These are phyloP conservation scores for Sarcophaga peregrina DNA, from an alignment of 1,140 invertebrate genomes.

Conservation along the genomic window DNA sequence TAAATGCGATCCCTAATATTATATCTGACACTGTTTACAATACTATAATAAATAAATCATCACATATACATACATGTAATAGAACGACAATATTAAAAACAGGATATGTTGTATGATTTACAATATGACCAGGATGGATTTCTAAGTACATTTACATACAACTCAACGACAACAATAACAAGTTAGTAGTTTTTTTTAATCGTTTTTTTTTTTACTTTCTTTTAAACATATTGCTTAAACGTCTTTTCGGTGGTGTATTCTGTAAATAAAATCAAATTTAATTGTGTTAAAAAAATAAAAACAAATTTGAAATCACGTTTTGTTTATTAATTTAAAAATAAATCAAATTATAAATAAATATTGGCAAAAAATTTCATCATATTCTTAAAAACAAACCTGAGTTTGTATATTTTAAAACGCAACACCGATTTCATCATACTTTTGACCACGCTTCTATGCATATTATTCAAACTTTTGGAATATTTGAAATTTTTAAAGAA, in stretches of 20 bases:
- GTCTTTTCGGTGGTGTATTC: constrained; percentile 62
- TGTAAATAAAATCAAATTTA: constrained; percentile 50
- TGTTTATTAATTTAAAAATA: no score
- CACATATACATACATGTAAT: background rate
- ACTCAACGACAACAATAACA: background rate
- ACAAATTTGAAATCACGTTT: no score
- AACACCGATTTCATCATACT: no score
- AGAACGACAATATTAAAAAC: background rate
- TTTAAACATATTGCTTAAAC: constrained; percentile 64
- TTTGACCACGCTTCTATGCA: no score
- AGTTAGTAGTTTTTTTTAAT: no score
- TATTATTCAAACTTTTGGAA: no score
- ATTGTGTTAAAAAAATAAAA: constrained; percentile 44
- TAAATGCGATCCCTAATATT: no score
- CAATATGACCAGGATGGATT: background rate
- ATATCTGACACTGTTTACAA: background rate
- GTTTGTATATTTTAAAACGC: no score
- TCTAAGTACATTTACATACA: background rate
- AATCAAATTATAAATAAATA: no score
- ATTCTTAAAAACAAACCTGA: no score
- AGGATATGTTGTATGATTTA: background rate
- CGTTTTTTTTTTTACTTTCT: constrained; percentile 50
- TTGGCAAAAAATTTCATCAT: no score
- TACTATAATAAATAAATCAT: background rate
- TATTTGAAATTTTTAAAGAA: no score